These are phyloP conservation scores for Heteromormyrus szaboi DNA, from an alignment of 2,797 vertebrate genomes.

Conservation along the genomic window DNA sequence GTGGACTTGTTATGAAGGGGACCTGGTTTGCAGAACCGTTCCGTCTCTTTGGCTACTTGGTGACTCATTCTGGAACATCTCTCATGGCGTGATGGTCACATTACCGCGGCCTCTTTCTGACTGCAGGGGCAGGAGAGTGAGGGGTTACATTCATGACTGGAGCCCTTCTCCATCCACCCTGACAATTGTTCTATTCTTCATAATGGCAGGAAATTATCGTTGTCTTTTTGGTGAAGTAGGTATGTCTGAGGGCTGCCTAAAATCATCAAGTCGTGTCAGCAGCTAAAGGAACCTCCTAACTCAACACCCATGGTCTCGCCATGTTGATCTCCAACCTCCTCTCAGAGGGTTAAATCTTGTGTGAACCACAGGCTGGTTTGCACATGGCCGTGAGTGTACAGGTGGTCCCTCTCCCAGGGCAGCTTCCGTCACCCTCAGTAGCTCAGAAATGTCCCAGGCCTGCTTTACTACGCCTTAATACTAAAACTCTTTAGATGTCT, in stretches of 20 bases:
- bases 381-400: not conserved
- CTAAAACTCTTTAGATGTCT: not conserved
- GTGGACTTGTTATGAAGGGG: not conserved
- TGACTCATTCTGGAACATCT: not conserved
- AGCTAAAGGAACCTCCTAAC: not conserved
- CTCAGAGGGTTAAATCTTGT: not conserved
- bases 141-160: not conserved
- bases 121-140: not conserved
- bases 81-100: not conserved
- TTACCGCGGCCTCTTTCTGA: not conserved
- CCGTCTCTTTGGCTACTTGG: not conserved
- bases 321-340: not conserved
- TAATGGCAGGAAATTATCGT: conserved; percentile 12
- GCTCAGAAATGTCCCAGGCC: not conserved
- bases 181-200: conserved; percentile 20
- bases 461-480: not conserved
- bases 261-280: not conserved
- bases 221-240: not conserved
- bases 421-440: not conserved
- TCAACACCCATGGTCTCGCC: not conserved
- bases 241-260: not conserved
- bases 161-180: not conserved
- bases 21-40: not conserved
- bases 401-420: not conserved
- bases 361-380: not conserved